Base-by-base conservation (phyloP, 2,113 vertebrate genomes). In the Anhinga anhinga region DNA sequence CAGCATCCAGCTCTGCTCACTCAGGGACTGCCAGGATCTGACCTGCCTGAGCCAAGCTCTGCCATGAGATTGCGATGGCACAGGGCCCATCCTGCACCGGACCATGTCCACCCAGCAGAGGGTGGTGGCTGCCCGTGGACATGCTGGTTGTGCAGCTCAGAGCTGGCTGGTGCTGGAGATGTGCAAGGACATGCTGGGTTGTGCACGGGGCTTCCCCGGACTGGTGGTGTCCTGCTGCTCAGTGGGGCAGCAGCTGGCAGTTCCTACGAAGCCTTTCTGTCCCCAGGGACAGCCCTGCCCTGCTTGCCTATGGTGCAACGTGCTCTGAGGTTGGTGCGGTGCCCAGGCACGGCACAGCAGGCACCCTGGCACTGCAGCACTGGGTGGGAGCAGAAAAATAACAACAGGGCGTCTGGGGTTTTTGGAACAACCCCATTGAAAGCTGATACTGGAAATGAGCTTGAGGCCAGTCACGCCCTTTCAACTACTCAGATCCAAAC, bases 81-180 rank as follows among this genome's bases (percentile, higher is more conserved):
- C 18, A 0, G 67, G 15, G 22, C 19, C 7, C 4, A 1, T 56
- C 74, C 78, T 18, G 36, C 82, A 76, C 5, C 1, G 0, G 50
- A 55, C 25, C 3, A 1, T 1, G 7, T 67, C 14, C 95, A 38
- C 87, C 95, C 92, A 86, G 95, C 72, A 95, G 90, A 94, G 94
- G 93, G 88, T 83, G 88, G 65, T 94, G 95, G 86, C 91, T 84
- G 91, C 80, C 88, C 17, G 0, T 7, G 84, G 80, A 91, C 93
- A 27, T 3, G 8, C 52, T 5, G 72, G 26, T 2, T 11, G 19
- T n/a, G 67, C 40, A 50, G 62, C 52, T 49, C 52, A 3, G 72
- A 50, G 53, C 56, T 45, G 81, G 30, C 63, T 38, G 87, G 36
- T 21, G n/a, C 52, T 42, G 77, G 40, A 47, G 47, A 11, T 0